Percentiles rank a stretch among this genome's conserved stretches.
Conservation (phyloP, 92 coral and sea anemone genomes). For the Epizoanthus fatuus region DNA sequence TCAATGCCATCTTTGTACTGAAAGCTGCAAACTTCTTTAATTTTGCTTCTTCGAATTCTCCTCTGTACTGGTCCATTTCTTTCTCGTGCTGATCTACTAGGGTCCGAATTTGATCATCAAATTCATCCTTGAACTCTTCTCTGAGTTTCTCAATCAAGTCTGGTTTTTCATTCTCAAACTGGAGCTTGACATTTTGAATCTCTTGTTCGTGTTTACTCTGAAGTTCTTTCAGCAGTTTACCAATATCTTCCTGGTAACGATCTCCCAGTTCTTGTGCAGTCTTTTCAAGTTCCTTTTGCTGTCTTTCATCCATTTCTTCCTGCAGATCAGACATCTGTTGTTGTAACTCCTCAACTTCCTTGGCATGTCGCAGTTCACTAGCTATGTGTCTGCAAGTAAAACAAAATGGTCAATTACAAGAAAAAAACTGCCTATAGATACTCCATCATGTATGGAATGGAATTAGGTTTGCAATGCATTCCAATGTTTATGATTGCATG, state of each 20-base stretch:
- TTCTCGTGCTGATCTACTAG: constrained; percentile 80
- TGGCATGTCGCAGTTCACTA: constrained; percentile 80
- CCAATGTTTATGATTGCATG: too few relatives aligned
- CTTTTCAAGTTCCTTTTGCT: constrained; percentile 76
- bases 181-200: constrained; percentile 61
- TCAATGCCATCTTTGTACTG: constrained; percentile 80
- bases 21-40: constrained; percentile 81
- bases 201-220: constrained; percentile 75
- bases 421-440: too few relatives aligned
- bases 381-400: constrained; percentile 73
- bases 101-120: constrained; percentile 69
- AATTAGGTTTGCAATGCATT: too few relatives aligned
- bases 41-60: constrained; percentile 77
- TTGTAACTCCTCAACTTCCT: constrained; percentile 77
- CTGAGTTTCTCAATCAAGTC: constrained; percentile 63
- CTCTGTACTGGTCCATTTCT: constrained; percentile 80
- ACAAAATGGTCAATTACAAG: too few relatives aligned
- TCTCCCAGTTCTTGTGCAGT: constrained; percentile 83
- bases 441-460: too few relatives aligned
- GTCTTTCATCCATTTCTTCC: constrained; percentile 79
- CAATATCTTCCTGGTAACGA: constrained; percentile 82
- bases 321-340: constrained; percentile 71
- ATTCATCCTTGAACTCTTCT: constrained; percentile 49
- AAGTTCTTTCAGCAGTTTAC: constrained; percentile 73
- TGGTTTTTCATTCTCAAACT: constrained; percentile 59